These are phyloP conservation scores for Eucera pruinosa DNA, from an alignment of 2,888 invertebrate species.

Conservation along the genomic window DNA sequence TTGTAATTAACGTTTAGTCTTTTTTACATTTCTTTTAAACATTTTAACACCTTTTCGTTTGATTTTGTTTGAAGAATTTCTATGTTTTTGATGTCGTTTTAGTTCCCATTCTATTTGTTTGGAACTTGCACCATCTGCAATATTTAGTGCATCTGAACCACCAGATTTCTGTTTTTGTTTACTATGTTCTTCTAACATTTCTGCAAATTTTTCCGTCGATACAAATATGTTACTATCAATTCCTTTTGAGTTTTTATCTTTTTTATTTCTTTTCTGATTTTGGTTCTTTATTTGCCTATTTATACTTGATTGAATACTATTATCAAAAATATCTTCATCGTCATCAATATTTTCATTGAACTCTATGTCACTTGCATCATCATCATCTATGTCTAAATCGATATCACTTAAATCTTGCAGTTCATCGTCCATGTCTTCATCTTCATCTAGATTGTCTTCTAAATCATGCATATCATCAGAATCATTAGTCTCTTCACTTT, in stretches of 20 bases:
- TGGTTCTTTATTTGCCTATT: slow-evolving; percentile 69
- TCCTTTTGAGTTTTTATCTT: slow-evolving; percentile 50
- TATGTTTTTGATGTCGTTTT: slow-evolving; percentile 85
- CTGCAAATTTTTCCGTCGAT: slow-evolving; percentile 95
- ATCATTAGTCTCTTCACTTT: slow-evolving; percentile 70
- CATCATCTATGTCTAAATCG: slow-evolving; percentile 80
- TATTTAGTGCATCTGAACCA: slow-evolving; percentile 89
- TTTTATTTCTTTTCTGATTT: slow-evolving; percentile 57
- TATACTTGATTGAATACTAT: slow-evolving; percentile 36
- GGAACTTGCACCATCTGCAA: slow-evolving; percentile 90
- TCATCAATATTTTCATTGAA: slow-evolving; percentile 81
- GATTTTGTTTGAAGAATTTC: slow-evolving; percentile 54
- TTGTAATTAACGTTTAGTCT: slow-evolving; percentile 65
- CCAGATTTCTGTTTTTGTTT: slow-evolving; percentile 86
- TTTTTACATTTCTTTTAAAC: slow-evolving; percentile 68
- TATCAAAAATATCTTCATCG: slow-evolving; percentile 48
- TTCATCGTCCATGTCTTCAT: slow-evolving; percentile 70
- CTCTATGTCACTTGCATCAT: slow-evolving; percentile 84
- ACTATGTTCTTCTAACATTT: slow-evolving; percentile 93
- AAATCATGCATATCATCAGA: slow-evolving; percentile 68
- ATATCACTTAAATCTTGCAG: slow-evolving; percentile 75
- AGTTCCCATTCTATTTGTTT: slow-evolving; percentile 94
- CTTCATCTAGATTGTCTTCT: slow-evolving; percentile 54
- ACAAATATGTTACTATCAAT: slow-evolving; percentile 87
- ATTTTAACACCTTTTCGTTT: slow-evolving; percentile 47